Conservation (phyloP, 2,888 invertebrate species). For the Dichetophora obliterata region DNA sequence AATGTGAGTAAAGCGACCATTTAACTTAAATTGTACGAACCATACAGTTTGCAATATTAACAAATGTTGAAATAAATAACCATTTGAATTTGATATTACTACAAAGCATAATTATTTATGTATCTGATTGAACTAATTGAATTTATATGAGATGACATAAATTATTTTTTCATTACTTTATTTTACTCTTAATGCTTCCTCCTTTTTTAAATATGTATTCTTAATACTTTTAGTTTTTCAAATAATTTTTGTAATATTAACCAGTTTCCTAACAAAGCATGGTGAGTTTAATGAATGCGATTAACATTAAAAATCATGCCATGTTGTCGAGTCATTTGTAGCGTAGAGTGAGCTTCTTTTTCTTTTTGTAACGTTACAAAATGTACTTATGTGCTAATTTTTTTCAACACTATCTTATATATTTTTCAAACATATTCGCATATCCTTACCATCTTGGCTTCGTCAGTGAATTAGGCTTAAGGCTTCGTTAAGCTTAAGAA, state of each 20-base stretch:
- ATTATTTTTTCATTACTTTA: constrained; percentile 42
- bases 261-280: constrained; percentile 56
- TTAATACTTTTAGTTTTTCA: constrained; percentile 55
- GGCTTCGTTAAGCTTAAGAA: too few species aligned
- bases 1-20: constrained; percentile 59
- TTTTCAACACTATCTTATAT: neutral
- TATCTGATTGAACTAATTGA: too few species aligned
- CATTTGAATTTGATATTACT: too few species aligned
- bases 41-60: too few species aligned
- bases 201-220: constrained; percentile 15
- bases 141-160: too few species aligned
- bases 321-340: neutral
- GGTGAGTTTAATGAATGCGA: constrained; percentile 56
- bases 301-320: neutral
- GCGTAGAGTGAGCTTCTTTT: neutral
- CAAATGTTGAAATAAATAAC: too few species aligned
- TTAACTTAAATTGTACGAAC: neutral
- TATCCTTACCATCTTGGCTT: neutral
- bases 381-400: neutral
- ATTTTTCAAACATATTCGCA: too few species aligned
- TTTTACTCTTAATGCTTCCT: constrained; percentile 31
- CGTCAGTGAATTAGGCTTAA: neutral
- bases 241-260: constrained; percentile 58
- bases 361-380: neutral
- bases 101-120: too few species aligned